Conservation (phyloP, 2,888 invertebrate species). For the Polymixis lichenea region DNA sequence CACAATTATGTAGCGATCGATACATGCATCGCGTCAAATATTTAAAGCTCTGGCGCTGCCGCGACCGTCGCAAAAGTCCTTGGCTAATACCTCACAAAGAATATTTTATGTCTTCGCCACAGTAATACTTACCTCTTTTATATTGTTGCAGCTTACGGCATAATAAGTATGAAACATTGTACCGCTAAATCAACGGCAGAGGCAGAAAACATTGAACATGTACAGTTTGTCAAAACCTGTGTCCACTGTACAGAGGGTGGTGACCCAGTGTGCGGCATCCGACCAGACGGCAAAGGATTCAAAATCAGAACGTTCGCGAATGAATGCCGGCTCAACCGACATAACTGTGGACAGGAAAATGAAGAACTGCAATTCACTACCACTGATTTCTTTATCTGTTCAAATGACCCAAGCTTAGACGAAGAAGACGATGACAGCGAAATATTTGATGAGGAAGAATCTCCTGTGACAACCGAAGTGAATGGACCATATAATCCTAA, state of each 20-base stretch:
- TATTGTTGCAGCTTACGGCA: slow-evolving; percentile 58
- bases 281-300: slow-evolving; percentile 76
- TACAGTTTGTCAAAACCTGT: slow-evolving; percentile 53
- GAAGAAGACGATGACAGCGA: slow-evolving; percentile 31
- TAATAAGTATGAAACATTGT: slow-evolving; percentile 46
- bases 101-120: slow-evolving; percentile 40
- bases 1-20: slow-evolving; percentile 20
- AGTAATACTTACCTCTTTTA: neutral
- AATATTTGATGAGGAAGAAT: slow-evolving; percentile 34
- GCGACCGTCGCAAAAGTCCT: neutral
- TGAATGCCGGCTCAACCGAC: slow-evolving; percentile 74
- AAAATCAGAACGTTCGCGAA: slow-evolving; percentile 76
- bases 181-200: neutral
- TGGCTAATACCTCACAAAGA: slow-evolving; percentile 28
- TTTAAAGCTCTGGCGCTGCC: slow-evolving; percentile 25
- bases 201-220: slow-evolving; percentile 1
- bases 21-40: slow-evolving; percentile 40
- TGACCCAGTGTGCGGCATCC: slow-evolving; percentile 75
- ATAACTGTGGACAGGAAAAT: slow-evolving; percentile 75
- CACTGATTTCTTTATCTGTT: slow-evolving; percentile 78
- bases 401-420: neutral
- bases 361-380: slow-evolving; percentile 68
- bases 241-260: slow-evolving; percentile 38
- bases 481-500: slow-evolving; percentile 14
- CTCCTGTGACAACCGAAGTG: slow-evolving; percentile 1